phyloP scores from a whole-genome alignment of 2,797 vertebrate genomes.

The Xiphophorus birchmanni region DNA sequence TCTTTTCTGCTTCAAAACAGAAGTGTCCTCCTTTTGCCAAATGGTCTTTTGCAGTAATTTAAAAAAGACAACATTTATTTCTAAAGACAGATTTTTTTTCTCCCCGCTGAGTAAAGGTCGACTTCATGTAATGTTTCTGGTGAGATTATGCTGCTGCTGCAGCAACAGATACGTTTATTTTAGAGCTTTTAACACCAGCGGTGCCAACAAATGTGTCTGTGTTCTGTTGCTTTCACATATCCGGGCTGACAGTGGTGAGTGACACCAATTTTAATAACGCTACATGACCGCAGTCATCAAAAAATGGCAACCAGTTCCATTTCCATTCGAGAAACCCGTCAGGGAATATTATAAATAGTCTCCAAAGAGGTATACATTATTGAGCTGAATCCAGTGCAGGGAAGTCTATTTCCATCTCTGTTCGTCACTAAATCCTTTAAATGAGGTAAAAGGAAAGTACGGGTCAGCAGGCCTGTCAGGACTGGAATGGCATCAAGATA shows the following conservation, averaged over 20 bases:
- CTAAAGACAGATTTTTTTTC: neutral
- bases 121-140: neutral
- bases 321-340: conserved; percentile 36
- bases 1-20: neutral
- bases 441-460: conserved; percentile 40
- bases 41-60: neutral
- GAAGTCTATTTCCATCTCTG: conserved; percentile 55
- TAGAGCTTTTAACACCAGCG: neutral
- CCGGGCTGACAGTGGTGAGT: conserved; percentile 14
- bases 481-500: conserved; percentile 47
- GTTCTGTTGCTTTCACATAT: neutral
- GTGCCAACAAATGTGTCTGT: neutral
- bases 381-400: conserved; percentile 61
- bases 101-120: neutral
- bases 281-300: conserved; percentile 39
- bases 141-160: neutral
- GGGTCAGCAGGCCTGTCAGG: conserved; percentile 52
- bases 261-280: conserved; percentile 30
- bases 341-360: conserved; percentile 67
- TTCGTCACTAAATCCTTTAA: conserved; percentile 56
- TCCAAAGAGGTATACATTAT: conserved; percentile 69
- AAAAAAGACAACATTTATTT: neutral
- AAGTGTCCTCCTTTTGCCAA: neutral
- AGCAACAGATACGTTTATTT: neutral
- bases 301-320: conserved; percentile 31